Evolutionary conservation across 1,140 invertebrate species (phyloP).

Genomic region (Scaptodrosophila lebanonensis): DNA sequence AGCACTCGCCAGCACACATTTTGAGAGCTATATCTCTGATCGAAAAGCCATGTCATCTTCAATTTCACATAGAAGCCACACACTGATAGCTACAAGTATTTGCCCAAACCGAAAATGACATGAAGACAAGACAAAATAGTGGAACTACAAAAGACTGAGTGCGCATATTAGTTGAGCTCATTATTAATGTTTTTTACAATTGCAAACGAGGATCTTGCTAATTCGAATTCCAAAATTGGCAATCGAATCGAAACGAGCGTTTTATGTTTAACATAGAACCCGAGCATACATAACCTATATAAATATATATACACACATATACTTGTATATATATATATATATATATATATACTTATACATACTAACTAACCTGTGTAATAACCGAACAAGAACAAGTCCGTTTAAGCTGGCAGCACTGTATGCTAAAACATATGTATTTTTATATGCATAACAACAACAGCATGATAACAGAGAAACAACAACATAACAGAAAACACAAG

Average conservation of each 20-base stretch:
- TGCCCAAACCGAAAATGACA: conserved; percentile 29
- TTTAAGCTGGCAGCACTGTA: conserved; percentile 70
- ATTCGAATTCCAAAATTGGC: conserved; percentile 19
- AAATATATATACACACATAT: conserved; percentile 17
- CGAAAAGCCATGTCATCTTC: no score
- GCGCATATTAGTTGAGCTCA: conserved; percentile 76
- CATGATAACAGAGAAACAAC: conserved; percentile 40
- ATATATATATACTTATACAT: conserved; percentile 10
- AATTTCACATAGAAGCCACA: no score
- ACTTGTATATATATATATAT: background rate
- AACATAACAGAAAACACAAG: conserved; percentile 7
- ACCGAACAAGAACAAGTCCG: conserved; percentile 61
- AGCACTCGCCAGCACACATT: no score
- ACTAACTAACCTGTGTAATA: no score
- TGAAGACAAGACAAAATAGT: conserved; percentile 67
- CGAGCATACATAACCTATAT: conserved; percentile 6
- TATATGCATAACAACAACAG: conserved; percentile 43
- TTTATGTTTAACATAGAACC: conserved; percentile 62
- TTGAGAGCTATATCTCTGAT: no score
- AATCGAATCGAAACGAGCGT: conserved; percentile 21
- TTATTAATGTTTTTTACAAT: conserved; percentile 67
- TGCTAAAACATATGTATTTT: conserved; percentile 44
- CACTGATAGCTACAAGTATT: conserved; percentile 19
- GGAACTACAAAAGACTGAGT: conserved; percentile 76
- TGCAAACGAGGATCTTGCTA: background rate